A percentile compares a stretch with the other conserved stretches of the same genome.
These are phyloP conservation scores for Heteromyza rotundicornis DNA, from an alignment of 2,888 invertebrate species.

Conservation along the genomic window DNA sequence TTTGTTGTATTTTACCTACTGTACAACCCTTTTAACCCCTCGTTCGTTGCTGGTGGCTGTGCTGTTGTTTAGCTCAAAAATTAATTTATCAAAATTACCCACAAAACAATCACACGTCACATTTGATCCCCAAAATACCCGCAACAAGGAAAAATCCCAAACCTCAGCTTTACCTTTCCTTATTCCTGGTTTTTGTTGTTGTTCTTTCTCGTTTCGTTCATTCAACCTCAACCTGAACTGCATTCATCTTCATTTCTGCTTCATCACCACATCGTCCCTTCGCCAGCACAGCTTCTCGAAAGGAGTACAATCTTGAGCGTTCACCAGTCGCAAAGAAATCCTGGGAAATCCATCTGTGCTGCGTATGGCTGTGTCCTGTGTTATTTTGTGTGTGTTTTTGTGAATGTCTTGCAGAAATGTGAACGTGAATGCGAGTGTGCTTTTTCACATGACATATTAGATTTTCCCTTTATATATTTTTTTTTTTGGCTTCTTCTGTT, in stretches of 20 bases:
- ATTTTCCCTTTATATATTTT: conserved; percentile 7
- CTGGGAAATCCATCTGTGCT: conserved; percentile 18
- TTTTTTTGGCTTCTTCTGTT: not conserved
- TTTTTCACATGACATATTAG: conserved; percentile 41
- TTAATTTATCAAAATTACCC: conserved; percentile 24
- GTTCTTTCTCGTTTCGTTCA: conserved; percentile 25
- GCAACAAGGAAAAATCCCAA: conserved; percentile 4
- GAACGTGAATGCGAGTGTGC: conserved; percentile 7
- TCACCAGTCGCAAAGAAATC: conserved; percentile 13
- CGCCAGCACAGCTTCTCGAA: not conserved
- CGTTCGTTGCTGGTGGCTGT: not conserved
- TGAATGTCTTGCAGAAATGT: conserved; percentile 3
- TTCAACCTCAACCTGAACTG: conserved; percentile 46
- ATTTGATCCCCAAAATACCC: conserved; percentile 41
- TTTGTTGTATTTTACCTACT: too few species aligned
- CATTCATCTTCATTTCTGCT: conserved; percentile 54
- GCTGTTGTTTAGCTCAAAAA: not conserved
- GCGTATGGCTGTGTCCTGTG: not conserved
- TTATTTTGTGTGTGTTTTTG: conserved; percentile 14
- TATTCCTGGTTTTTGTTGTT: not conserved
- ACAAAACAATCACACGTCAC: conserved; percentile 56
- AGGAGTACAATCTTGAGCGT: not conserved
- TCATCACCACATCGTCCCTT: not conserved
- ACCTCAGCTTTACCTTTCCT: not conserved
- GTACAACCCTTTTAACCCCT: not conserved